Evolutionary conservation across 2,797 vertebrate genomes (phyloP).

Genomic region (Pelochelys cantorii): DNA sequence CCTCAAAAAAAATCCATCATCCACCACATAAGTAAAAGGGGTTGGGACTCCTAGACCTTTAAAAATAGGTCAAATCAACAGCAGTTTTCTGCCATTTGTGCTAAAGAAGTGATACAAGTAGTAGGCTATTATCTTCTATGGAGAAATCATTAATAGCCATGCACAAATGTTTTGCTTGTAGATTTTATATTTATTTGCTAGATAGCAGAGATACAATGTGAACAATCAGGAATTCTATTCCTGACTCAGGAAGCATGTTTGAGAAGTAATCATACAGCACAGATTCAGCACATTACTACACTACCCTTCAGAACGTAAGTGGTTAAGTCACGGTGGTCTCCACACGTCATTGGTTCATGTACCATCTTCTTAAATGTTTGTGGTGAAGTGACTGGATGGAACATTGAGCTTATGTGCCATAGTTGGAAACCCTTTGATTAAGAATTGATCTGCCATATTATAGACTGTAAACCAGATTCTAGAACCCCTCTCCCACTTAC

Average conservation of each 20-base stretch:
- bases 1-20: not conserved
- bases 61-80: not conserved
- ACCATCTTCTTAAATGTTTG: not conserved
- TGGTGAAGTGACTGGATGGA: constrained; percentile 13
- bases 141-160: not conserved
- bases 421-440: not conserved
- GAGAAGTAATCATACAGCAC: not conserved
- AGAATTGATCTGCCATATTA: not conserved
- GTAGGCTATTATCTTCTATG: not conserved
- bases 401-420: not conserved
- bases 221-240: not conserved
- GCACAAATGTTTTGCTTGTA: rapidly evolving
- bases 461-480: not conserved
- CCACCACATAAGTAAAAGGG: not conserved
- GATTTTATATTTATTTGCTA: constrained; percentile 3
- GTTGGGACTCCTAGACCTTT: not conserved
- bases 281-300: not conserved
- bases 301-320: not conserved
- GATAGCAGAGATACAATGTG: not conserved
- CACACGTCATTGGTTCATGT: not conserved
- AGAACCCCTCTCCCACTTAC: not conserved
- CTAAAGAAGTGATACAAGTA: not conserved
- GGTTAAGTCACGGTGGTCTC: not conserved
- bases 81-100: not conserved
- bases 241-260: not conserved